Percentiles rank a stretch among this genome's conserved stretches.
phyloP scores from a whole-genome alignment of 2,888 invertebrate genomes.

The Parnassius smintheus region DNA sequence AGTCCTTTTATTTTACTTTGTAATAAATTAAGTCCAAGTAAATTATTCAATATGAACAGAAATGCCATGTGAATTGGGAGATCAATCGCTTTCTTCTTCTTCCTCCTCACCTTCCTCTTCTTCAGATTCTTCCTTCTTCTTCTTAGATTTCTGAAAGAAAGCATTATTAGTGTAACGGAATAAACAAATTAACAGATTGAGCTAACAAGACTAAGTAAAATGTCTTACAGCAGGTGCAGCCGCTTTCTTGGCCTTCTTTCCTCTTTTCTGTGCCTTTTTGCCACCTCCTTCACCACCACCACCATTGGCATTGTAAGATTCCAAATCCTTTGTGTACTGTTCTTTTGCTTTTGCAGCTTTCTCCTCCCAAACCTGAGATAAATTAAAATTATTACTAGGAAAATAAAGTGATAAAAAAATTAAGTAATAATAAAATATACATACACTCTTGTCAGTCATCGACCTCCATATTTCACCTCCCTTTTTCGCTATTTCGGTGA shows the following conservation, averaged over 20 bases:
- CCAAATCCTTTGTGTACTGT: conserved; percentile 93
- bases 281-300: conserved; percentile 80
- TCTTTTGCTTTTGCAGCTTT: conserved; percentile 94
- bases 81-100: conserved; percentile 85
- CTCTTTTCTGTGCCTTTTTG: conserved; percentile 79
- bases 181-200: conserved; percentile 16
- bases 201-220: conserved; percentile 1
- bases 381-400: conserved; percentile 28
- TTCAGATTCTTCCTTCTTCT: conserved; percentile 84
- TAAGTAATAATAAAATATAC: conserved; percentile 41
- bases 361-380: conserved; percentile 91
- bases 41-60: conserved; percentile 80
- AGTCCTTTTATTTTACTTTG: conserved; percentile 77
- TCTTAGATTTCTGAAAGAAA: conserved; percentile 67
- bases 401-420: conserved; percentile 22
- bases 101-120: conserved; percentile 84
- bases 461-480: conserved; percentile 98
- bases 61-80: conserved; percentile 65
- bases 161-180: conserved; percentile 25
- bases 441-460: conserved; percentile 91
- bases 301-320: conserved; percentile 92
- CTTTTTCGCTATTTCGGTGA: conserved; percentile 96
- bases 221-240: conserved; percentile 67
- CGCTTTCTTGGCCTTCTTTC: conserved; percentile 80
- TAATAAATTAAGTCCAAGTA: conserved; percentile 81